A percentile compares a stretch with the other conserved stretches of the same genome.
phyloP scores from a whole-genome alignment of 1,140 invertebrate genomes.

The Phenacoccus solenopsis region DNA sequence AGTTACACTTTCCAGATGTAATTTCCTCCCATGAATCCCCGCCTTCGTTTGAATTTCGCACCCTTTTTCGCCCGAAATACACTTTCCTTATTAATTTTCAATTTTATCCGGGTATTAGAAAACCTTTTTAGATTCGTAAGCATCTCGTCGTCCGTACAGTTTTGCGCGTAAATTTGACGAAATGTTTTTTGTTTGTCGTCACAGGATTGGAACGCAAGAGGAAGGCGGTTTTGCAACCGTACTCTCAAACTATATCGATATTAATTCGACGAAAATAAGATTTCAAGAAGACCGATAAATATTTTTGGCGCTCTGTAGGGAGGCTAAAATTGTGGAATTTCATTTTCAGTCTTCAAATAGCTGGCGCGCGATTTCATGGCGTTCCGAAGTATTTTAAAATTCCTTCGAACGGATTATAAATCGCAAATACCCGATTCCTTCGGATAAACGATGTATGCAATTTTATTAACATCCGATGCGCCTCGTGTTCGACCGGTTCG shows the following conservation, averaged over 20 bases:
- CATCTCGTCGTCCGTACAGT: neutral
- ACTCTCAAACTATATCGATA: no score
- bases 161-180: neutral
- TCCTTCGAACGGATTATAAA: no score
- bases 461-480: no score
- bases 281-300: no score
- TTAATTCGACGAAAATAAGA: no score
- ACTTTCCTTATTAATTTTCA: neutral
- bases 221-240: no score
- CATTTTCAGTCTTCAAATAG: neutral
- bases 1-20: neutral
- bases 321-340: neutral
- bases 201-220: no score
- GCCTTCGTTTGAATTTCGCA: neutral
- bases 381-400: no score
- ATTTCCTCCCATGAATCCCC: neutral
- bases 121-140: neutral
- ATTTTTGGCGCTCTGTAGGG: neutral
- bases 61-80: neutral
- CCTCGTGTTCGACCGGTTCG: no score
- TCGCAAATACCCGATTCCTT: no score
- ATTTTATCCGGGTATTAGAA: neutral
- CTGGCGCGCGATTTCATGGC: neutral
- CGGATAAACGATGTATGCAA: no score
- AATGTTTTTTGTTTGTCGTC: no score